Conservation (phyloP, 2,797 vertebrate genomes). For the Pipistrellus nathusii region DNA sequence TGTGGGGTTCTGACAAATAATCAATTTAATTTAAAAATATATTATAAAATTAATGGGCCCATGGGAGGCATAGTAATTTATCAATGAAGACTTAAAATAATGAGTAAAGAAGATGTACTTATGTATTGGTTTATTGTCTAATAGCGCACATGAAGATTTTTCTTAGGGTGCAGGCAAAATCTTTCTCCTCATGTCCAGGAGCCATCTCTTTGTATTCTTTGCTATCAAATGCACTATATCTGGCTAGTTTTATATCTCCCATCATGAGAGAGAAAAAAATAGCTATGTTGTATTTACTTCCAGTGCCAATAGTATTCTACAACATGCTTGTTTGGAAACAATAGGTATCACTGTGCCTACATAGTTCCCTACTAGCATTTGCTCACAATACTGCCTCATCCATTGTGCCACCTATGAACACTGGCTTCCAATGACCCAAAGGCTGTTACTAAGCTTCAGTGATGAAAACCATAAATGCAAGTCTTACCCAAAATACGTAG, state of each 20-base stretch:
- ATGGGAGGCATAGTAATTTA: background rate
- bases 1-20: background rate
- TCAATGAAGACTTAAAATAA: slow-evolving; percentile 10
- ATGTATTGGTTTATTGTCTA: background rate
- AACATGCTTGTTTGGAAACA: slow-evolving; percentile 31
- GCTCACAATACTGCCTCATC: background rate
- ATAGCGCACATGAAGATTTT: background rate
- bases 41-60: background rate
- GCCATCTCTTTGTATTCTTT: background rate
- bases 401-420: background rate
- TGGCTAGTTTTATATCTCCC: background rate
- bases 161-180: background rate
- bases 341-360: background rate
- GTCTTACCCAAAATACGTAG: background rate
- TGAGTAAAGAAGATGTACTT: background rate
- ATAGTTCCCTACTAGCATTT: background rate
- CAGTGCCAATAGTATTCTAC: background rate
- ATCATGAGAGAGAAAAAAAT: background rate
- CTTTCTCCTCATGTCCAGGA: background rate
- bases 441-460: background rate
- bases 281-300: background rate
- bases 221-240: background rate
- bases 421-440: slow-evolving; percentile 18
- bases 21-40: slow-evolving; percentile 17
- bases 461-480: slow-evolving; percentile 5